phyloP scores from a whole-genome alignment of 2,113 vertebrate genomes.

The Rhinolophus ferrumequinum region DNA sequence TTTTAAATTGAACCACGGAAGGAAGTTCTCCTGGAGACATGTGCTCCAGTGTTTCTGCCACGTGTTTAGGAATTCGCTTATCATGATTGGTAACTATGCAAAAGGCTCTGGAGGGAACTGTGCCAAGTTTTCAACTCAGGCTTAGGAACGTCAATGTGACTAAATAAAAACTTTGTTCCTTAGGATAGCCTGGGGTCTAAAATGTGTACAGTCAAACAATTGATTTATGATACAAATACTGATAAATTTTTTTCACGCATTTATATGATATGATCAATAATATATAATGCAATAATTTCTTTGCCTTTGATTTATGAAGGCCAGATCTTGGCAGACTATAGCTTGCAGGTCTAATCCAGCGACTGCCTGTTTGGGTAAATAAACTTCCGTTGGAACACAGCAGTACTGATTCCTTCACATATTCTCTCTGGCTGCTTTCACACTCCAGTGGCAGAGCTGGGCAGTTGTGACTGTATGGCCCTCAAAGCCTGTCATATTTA shows the following conservation, averaged over 20 bases:
- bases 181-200: neutral
- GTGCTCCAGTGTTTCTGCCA: neutral
- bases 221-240: neutral
- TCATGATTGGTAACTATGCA: slow-evolving; percentile 33
- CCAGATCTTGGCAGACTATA: neutral
- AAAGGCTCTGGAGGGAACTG: neutral
- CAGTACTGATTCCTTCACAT: neutral
- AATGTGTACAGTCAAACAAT: neutral
- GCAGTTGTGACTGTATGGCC: neutral
- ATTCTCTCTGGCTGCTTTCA: neutral
- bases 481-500: neutral
- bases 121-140: neutral
- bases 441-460: neutral
- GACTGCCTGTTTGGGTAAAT: neutral
- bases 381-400: neutral
- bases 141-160: neutral
- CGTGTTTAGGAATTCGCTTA: neutral
- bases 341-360: neutral
- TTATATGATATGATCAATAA: neutral
- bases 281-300: neutral
- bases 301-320: slow-evolving; percentile 11
- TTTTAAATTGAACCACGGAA: slow-evolving; percentile 48
- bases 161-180: neutral
- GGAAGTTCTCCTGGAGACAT: slow-evolving; percentile 25
- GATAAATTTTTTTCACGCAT: neutral